Evolutionary conservation across 2,888 invertebrate species (phyloP).

Genomic region (Trilocha varians): DNA sequence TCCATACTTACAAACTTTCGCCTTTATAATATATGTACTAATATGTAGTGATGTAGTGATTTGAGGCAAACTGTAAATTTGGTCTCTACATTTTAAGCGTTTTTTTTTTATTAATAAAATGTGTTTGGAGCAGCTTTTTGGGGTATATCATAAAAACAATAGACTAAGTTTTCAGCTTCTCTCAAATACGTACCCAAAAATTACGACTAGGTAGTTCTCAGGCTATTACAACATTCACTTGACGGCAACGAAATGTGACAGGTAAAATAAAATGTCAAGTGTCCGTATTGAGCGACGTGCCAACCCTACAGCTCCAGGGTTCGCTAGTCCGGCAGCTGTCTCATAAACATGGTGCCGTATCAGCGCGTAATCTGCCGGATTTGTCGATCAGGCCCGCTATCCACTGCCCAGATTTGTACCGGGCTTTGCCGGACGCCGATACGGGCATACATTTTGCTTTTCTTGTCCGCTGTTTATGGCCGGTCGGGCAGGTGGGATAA

Average conservation of each 20-base stretch:
- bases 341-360: conserved; percentile 70
- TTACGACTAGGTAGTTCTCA: no score
- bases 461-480: conserved; percentile 62
- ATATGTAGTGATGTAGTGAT: no score
- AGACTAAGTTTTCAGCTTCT: no score
- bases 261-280: background rate
- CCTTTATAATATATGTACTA: no score
- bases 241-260: background rate
- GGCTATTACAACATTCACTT: no score
- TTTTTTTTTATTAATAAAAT: no score
- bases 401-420: conserved; percentile 68
- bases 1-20: no score
- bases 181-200: no score
- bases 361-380: conserved; percentile 73
- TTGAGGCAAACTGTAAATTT: no score
- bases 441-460: conserved; percentile 66
- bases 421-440: conserved; percentile 56
- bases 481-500: conserved; percentile 45
- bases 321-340: conserved; percentile 48
- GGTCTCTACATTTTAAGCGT: no score
- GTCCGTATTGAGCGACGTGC: conserved; percentile 1
- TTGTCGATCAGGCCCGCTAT: conserved; percentile 72
- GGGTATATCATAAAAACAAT: no score
- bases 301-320: conserved; percentile 45
- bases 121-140: no score